Evolutionary conservation across 2,113 vertebrate genomes (phyloP), one percentile per base, ranked within the genome.

Genomic region (Microtus ochrogaster): DNA sequence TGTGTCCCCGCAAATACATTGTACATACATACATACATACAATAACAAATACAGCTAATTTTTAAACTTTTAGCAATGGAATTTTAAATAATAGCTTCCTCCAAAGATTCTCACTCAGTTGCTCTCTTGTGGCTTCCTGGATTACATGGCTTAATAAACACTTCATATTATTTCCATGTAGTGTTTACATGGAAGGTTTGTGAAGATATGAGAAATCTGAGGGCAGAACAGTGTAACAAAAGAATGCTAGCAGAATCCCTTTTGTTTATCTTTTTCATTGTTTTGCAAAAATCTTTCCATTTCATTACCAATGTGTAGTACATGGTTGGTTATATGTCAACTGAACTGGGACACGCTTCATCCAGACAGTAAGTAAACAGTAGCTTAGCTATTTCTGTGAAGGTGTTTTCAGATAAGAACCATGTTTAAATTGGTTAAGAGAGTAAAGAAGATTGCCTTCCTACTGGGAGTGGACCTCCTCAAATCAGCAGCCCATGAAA

Each of bases 141-240:
- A 91, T 90, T 78, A 78, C 13, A 49, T 5, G 61, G 5, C 76
- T 91, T 79, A 96, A 82, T 73, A 89, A 93, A 33, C 11, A 86
- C 10, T 14, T 39, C 61, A 33, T 74, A 16, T 55, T 47, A 28
- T 73, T 78, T 89, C 33, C 11, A 66, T 79, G 16, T 14, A 90
- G 21, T 63, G 24, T n/a, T 74, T 58, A 49, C 17, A 61, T 13
- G 10, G 26, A 74, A 22, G 76, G 44, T 63, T 89, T 77, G 68
- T 81, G 21, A 44, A 36, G 90, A 74, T 36, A 33, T 66, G 6
- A 93, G 58, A 30, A 3, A 47, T 24, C 10, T 77, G 47, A 22
- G 70, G 41, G 70, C n/a, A 82, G 16, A 22, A 58, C 24, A 58
- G 9, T 65, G 5, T 68, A 84, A 91, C 5, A 82, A 65, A 89